Evolutionary conservation across 2,888 invertebrate species (phyloP), one percentile per base, ranked within the genome.

Genomic region (Hypomecis punctinalis): DNA sequence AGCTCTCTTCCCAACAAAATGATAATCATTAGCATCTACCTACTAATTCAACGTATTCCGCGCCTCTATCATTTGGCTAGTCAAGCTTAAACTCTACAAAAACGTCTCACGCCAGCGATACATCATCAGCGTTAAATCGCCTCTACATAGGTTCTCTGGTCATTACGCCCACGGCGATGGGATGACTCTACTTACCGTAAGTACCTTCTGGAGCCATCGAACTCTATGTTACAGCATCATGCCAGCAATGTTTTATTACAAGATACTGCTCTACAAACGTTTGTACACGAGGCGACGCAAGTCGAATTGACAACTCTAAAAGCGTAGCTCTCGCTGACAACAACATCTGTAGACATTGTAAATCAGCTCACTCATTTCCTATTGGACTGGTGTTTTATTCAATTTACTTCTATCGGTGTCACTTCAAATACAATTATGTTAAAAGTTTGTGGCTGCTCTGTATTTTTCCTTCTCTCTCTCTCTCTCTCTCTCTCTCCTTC

Each of bases 81-180:
- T 49, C 58, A 8, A 42, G 35, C 10, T 10, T 40, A 39, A 47
- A 7, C n/a, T 43, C n/a, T n/a, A 63, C 57, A 63, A 57, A 63
- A 58, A 63, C 42, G 42, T 53, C 56, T 62, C 51, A 64, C 58
- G 55, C 49, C 48, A 55, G 40, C 36, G 9, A 59, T 37, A 40
- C 48, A 63, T 59, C 54, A 59, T 58, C 57, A 33, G 11, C 43
- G 49, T 55, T 64, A 55, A 60, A 64, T 61, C 56, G 42, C 39
- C 61, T 48, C 46, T 66, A 56, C 36, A 47, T 56, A 61, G 49
- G 37, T 35, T 56, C 61, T 49, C 53, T 13, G 37, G 46, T 13
- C 40, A 55, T 61, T 53, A 57, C 56, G 61, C 65, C 65, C 56
- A 61, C 65, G 56, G 60, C 51, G 10, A 6, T 8, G n/a, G n/a